phyloP scores from a whole-genome alignment of 2,797 vertebrate genomes.

The Phoxinus dragarum region DNA sequence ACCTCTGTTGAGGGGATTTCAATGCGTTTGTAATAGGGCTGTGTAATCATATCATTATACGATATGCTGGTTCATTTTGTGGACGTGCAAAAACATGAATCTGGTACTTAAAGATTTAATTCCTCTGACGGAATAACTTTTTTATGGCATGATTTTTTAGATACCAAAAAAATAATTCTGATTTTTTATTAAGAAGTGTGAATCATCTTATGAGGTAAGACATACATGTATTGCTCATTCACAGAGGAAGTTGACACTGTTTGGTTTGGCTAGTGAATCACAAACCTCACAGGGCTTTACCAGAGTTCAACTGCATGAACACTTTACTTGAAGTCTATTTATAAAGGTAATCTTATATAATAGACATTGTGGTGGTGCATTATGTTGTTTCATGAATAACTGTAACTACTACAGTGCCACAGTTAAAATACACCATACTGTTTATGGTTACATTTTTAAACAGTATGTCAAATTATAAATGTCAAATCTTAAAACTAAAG shows the following conservation, averaged over 20 bases:
- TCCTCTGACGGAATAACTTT: neutral
- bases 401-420: neutral
- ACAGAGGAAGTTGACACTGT: neutral
- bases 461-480: neutral
- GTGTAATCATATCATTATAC: neutral
- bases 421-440: neutral
- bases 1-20: neutral
- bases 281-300: neutral
- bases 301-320: neutral
- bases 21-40: neutral
- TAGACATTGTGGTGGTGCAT: neutral
- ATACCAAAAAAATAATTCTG: neutral
- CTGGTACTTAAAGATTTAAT: neutral
- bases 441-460: neutral
- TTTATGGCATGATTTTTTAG: neutral
- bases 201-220: neutral
- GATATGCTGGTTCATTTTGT: neutral
- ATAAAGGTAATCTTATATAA: neutral
- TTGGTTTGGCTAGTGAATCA: neutral
- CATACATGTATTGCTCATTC: conserved; percentile 3
- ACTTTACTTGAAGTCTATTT: neutral
- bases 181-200: neutral
- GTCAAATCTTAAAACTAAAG: neutral
- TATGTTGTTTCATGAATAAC: neutral
- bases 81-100: neutral